Percentiles rank a stretch among this genome's conserved stretches.
These are phyloP conservation scores for Aelia acuminata DNA, from an alignment of 2,888 invertebrate genomes.

Conservation along the genomic window DNA sequence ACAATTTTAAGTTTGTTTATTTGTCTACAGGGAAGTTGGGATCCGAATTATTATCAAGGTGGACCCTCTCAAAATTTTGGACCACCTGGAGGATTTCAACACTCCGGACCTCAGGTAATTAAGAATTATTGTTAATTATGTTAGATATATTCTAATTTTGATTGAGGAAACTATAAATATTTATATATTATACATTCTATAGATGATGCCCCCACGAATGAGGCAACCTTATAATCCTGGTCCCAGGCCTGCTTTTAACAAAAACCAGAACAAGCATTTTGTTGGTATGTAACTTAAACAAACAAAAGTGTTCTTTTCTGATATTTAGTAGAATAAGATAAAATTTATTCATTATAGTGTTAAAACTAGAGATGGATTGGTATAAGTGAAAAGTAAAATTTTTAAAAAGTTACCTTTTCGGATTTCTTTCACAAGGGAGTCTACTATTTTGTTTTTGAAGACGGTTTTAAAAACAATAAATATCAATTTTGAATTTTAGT, in stretches of 20 bases:
- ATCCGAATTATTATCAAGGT: constrained; percentile 50
- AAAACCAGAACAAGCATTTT: constrained; percentile 54
- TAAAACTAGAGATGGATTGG: too few relatives aligned
- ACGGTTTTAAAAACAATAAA: too few relatives aligned
- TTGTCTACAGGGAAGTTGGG: constrained; percentile 36
- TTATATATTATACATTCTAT: neutral
- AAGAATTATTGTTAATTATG: neutral
- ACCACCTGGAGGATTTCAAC: constrained; percentile 41
- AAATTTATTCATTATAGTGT: too few relatives aligned
- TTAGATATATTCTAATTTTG: neutral
- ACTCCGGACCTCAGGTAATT: constrained; percentile 52
- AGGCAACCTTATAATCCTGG: constrained; percentile 54
- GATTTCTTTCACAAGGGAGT: too few relatives aligned
- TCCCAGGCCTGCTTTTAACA: constrained; percentile 47
- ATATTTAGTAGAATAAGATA: too few relatives aligned
- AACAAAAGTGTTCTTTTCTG: neutral
- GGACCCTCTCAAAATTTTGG: constrained; percentile 48
- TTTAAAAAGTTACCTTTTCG: too few relatives aligned
- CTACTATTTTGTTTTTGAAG: too few relatives aligned
- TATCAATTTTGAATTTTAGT: too few relatives aligned
- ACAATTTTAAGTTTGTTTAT: neutral
- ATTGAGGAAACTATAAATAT: neutral
- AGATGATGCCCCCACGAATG: constrained; percentile 57
- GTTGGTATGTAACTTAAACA: constrained; percentile 12
- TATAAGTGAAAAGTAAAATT: too few relatives aligned